A percentile compares a stretch with the other conserved stretches of the same genome.
Evolutionary conservation across 2,888 invertebrate genomes (phyloP).

Genomic region (Nymphalis urticae): DNA sequence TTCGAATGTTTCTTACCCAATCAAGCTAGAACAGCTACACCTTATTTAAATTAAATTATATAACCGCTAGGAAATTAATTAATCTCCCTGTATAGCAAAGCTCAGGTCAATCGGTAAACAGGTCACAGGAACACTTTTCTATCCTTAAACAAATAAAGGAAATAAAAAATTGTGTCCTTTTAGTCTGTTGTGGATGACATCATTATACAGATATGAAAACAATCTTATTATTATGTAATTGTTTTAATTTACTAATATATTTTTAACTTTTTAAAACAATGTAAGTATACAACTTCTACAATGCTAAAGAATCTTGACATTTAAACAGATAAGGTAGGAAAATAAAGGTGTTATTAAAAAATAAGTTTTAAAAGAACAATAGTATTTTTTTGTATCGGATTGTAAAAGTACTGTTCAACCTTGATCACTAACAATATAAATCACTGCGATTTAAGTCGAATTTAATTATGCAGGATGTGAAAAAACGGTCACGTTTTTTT

Average conservation of each 20-base stretch:
- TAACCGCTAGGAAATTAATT: no score
- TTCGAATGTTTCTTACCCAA: no score
- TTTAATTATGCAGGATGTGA: conserved; percentile 28
- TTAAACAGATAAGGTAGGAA: no score
- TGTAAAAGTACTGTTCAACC: conserved; percentile 15
- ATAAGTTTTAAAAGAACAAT: not conserved
- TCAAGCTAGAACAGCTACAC: no score
- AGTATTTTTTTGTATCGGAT: conserved; percentile 17
- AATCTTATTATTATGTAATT: not conserved
- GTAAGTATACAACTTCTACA: not conserved
- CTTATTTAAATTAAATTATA: no score
- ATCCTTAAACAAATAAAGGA: no score
- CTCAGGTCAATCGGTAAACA: no score
- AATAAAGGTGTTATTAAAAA: not conserved
- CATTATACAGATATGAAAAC: not conserved
- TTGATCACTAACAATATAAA: conserved; percentile 23
- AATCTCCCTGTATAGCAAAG: no score
- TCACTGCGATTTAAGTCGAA: conserved; percentile 23
- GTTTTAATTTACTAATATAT: not conserved
- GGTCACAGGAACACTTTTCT: no score
- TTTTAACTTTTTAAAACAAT: not conserved
- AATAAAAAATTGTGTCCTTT: no score
- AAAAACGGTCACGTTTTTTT: conserved; percentile 30
- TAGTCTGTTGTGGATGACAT: not conserved
- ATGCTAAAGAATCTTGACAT: no score